Conservation (phyloP, 1,140 invertebrate species). For the Pogonomyrmex californicus region DNA sequence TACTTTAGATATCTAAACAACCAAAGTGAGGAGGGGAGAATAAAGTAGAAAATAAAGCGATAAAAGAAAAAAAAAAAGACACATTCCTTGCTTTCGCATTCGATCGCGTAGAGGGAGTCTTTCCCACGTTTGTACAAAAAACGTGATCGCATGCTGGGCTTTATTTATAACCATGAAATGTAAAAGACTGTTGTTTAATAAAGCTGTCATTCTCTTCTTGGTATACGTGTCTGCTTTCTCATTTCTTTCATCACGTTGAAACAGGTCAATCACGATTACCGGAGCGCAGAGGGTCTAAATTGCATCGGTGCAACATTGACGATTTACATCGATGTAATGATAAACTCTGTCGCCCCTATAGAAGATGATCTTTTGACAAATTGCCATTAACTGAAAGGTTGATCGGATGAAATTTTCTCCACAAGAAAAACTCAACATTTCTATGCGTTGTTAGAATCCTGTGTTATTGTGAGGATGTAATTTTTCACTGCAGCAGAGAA, state of each 20-base stretch:
- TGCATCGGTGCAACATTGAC: conserved; percentile 4
- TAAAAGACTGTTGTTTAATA: conserved; percentile 84
- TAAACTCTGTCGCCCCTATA: not conserved
- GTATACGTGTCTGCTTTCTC: conserved; percentile 25
- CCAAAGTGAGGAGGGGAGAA: not conserved
- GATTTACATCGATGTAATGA: not conserved
- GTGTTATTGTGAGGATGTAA: not conserved
- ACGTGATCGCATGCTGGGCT: conserved; percentile 14
- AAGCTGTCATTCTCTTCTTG: conserved; percentile 75
- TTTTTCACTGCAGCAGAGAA: not conserved
- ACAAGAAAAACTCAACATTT: not conserved
- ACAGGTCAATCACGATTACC: conserved; percentile 26
- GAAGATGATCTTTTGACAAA: not conserved
- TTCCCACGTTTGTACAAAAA: not conserved
- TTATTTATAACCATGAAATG: conserved; percentile 70
- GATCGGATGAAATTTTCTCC: not conserved
- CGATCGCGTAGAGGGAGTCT: not conserved
- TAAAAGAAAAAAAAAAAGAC: not conserved
- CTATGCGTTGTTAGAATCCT: not conserved
- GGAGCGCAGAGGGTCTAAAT: not conserved
- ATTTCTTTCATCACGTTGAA: not conserved
- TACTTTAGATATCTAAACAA: not conserved
- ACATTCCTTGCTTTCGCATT: not conserved
- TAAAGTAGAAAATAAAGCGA: not conserved
- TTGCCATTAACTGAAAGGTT: not conserved